phyloP scores from a whole-genome alignment of 1,140 invertebrate genomes.

The Antheraea pernyi region DNA sequence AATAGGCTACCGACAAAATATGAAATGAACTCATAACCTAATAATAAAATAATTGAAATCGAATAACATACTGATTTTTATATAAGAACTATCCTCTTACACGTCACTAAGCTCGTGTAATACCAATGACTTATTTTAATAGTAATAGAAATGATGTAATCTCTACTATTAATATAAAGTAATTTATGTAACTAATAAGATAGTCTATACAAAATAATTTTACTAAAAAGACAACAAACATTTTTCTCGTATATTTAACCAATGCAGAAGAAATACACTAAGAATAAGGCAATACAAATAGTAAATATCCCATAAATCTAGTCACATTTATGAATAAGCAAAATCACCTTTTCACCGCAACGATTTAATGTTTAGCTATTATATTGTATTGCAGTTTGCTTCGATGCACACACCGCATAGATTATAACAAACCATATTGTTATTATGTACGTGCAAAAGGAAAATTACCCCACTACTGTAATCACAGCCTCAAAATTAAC shows the following conservation, averaged over 20 bases:
- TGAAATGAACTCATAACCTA: too few species aligned
- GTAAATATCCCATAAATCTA: not conserved
- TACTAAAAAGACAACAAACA: too few species aligned
- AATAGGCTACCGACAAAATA: too few species aligned
- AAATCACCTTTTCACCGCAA: constrained; percentile 11
- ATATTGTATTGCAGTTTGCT: constrained; percentile 21
- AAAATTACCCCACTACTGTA: constrained; percentile 20
- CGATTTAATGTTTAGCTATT: constrained; percentile 11
- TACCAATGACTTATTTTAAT: too few species aligned
- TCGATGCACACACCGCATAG: constrained; percentile 19
- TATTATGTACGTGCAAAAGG: not conserved
- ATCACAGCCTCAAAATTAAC: constrained; percentile 19
- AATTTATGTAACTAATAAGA: too few species aligned
- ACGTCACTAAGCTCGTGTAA: not conserved
- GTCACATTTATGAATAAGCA: not conserved
- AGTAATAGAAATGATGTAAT: too few species aligned
- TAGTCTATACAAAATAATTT: too few species aligned
- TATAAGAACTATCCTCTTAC: constrained; percentile 2
- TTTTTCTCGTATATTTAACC: too few species aligned
- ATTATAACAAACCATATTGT: constrained; percentile 14
- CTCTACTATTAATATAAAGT: too few species aligned
- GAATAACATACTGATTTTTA: too few species aligned
- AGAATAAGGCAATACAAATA: not conserved
- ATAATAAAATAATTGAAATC: too few species aligned
- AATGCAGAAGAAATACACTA: too few species aligned